Evolutionary conservation across 2,888 invertebrate genomes (phyloP).

Genomic region (Agrypnus murinus): DNA sequence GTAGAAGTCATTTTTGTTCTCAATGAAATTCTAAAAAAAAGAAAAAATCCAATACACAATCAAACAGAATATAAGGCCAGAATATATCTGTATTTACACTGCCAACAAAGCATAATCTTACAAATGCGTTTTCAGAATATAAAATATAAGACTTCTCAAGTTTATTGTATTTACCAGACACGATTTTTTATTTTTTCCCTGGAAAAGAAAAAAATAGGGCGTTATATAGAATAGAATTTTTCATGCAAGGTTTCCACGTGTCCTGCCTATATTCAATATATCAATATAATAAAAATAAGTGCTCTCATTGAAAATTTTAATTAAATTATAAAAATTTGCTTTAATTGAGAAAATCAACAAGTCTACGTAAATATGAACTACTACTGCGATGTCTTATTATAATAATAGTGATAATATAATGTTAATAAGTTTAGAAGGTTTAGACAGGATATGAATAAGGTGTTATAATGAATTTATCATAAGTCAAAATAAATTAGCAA

Average conservation of each 20-base stretch:
- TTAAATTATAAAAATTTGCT: too few relatives aligned
- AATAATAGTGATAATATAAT: too few relatives aligned
- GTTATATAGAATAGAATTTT: neutral
- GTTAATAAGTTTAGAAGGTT: too few relatives aligned
- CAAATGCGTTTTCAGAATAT: conserved; percentile 26
- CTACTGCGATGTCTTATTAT: too few relatives aligned
- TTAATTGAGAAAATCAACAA: too few relatives aligned
- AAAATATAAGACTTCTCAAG: conserved; percentile 27
- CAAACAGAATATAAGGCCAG: neutral
- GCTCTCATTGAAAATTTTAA: too few relatives aligned
- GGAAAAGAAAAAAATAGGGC: conserved; percentile 1
- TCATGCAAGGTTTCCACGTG: conserved; percentile 24
- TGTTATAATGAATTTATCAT: neutral
- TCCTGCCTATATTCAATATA: neutral
- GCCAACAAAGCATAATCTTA: conserved; percentile 31
- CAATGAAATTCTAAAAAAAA: too few relatives aligned
- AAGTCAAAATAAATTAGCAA: neutral
- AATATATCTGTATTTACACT: conserved; percentile 10
- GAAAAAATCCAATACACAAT: neutral
- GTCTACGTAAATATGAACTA: too few relatives aligned
- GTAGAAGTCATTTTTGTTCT: neutral
- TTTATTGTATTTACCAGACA: conserved; percentile 32
- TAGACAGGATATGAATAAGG: too few relatives aligned
- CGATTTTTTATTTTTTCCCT: neutral
- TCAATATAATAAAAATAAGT: neutral